Conservation (phyloP, 2,113 vertebrate species). For the Malurus elegans region DNA sequence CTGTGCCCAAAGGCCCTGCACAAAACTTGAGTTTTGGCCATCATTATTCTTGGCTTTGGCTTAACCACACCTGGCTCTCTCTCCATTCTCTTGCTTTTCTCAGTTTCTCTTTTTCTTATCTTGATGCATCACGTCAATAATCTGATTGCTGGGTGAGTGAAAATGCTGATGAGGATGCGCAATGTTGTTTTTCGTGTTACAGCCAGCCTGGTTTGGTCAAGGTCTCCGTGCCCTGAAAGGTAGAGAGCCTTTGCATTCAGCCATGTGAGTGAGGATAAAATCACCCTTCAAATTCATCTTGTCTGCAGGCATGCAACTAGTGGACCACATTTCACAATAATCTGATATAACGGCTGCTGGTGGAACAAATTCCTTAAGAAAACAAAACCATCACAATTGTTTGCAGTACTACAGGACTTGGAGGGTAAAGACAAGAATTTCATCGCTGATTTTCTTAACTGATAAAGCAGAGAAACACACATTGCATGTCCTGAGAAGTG, state of each 20-base stretch:
- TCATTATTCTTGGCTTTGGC: not conserved
- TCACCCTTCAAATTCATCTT: not conserved
- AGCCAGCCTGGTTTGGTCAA: not conserved
- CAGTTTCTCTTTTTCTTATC: not conserved
- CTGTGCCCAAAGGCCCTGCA: accelerated
- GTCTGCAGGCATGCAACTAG: not conserved
- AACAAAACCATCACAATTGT: not conserved
- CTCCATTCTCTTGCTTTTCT: not conserved
- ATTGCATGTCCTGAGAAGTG: not conserved
- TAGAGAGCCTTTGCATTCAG: not conserved
- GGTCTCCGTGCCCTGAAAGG: not conserved
- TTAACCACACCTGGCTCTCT: accelerated
- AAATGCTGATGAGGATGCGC: not conserved
- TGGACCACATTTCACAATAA: not conserved
- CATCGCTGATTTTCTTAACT: not conserved
- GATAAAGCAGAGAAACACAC: not conserved
- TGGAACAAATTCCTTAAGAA: not conserved
- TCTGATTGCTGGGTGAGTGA: not conserved
- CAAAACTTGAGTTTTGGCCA: not conserved
- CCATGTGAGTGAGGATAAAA: not conserved
- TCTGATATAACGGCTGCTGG: not conserved
- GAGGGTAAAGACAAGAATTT: not conserved
- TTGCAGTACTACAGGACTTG: not conserved
- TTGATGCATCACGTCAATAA: not conserved
- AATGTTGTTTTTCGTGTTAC: not conserved